Percentiles rank a stretch among this genome's conserved stretches.
Evolutionary conservation across 2,888 invertebrate species (phyloP).

Genomic region (Didymodactylos carnosus): DNA sequence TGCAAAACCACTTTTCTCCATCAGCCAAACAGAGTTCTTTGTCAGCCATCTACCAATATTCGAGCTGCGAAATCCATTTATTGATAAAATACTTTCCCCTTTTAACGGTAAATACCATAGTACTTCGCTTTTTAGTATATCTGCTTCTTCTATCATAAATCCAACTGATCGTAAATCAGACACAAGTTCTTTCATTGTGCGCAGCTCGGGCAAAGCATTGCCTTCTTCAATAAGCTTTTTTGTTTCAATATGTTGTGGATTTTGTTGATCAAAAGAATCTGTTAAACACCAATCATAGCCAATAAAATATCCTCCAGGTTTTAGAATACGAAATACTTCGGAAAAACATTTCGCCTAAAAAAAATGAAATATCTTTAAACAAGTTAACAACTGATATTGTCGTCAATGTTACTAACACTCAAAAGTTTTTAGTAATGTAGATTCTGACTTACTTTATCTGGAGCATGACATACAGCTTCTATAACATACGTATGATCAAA

Average conservation of each 20-base stretch:
- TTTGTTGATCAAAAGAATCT: constrained; percentile 15
- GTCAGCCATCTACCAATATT: constrained; percentile 17
- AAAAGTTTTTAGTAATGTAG: neutral
- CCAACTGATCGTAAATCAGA: constrained; percentile 14
- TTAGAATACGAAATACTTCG: constrained; percentile 16
- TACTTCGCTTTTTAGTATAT: constrained; percentile 12
- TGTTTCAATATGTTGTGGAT: constrained; percentile 15
- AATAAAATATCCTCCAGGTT: constrained; percentile 17
- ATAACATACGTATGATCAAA: constrained; percentile 17
- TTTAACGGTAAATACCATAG: constrained; percentile 17
- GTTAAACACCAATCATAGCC: constrained; percentile 18
- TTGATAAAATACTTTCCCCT: constrained; percentile 11
- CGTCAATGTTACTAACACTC: neutral
- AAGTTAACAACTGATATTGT: neutral
- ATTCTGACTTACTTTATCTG: constrained; percentile 6
- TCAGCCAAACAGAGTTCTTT: constrained; percentile 12
- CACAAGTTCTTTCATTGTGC: constrained; percentile 1
- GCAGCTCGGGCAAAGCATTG: constrained; percentile 16
- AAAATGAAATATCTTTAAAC: neutral
- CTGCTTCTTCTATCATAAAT: constrained; percentile 16
- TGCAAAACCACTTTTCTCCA: constrained; percentile 16
- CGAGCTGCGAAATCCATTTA: constrained; percentile 15
- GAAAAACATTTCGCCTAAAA: constrained; percentile 6
- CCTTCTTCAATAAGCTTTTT: constrained; percentile 16
- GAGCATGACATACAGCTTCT: constrained; percentile 18